These are phyloP conservation scores for Sebastes elongatus DNA, from an alignment of 2,797 vertebrate genomes.

Conservation along the genomic window DNA sequence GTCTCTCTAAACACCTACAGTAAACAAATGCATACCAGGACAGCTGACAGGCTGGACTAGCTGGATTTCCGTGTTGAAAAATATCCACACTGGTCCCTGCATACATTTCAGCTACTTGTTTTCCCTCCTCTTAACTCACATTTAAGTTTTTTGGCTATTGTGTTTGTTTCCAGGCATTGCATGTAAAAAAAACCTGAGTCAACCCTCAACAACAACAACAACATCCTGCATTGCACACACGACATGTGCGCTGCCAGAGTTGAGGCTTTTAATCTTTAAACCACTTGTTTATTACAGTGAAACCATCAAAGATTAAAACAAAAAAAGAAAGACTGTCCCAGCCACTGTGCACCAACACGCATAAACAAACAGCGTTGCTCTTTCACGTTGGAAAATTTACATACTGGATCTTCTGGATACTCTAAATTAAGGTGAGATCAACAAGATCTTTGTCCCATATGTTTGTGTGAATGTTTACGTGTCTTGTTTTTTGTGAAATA, in stretches of 20 bases:
- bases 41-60: constrained; percentile 9
- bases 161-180: neutral
- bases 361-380: neutral
- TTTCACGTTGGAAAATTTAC: neutral
- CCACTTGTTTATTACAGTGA: constrained; percentile 9
- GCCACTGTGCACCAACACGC: neutral
- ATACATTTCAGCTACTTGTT: neutral
- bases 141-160: neutral
- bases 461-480: neutral
- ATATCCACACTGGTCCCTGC: neutral
- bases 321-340: neutral
- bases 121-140: neutral
- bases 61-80: constrained; percentile 4
- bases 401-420: constrained; percentile 7
- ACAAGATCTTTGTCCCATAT: neutral
- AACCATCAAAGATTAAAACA: constrained; percentile 12
- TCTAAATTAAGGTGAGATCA: neutral
- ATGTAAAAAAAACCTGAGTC: neutral
- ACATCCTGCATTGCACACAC: constrained; percentile 14
- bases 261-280: constrained; percentile 31
- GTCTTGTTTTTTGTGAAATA: neutral
- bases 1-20: constrained; percentile 57
- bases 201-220: constrained; percentile 11
- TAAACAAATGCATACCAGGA: constrained; percentile 65
- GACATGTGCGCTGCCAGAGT: neutral